Evolutionary conservation across 2,888 invertebrate genomes (phyloP), one percentile per base, ranked within the genome.

Genomic region (Sialis lutaria): DNA sequence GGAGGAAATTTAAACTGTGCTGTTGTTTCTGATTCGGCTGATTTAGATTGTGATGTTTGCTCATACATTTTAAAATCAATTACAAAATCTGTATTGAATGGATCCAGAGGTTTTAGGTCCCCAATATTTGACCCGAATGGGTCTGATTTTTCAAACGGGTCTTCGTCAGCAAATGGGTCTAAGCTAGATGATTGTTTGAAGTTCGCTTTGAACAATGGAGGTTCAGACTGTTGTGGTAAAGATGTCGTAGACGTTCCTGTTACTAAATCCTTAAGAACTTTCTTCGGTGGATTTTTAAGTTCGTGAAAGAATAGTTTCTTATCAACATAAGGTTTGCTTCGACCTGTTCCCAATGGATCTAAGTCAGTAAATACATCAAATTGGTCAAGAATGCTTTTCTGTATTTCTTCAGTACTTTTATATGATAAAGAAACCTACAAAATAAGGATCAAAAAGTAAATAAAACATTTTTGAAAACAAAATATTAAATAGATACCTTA

Each of bases 251-350:
- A 63, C 40, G 48, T 47, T 58, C 63, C 57, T 56, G 65, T 65
- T 48, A 79, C 81, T 63, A 91, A 72, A 67, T 91, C 91, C 70
- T 90, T 89, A 57, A 91, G 75, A 52, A 86, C 84, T 70, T 88
- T 89, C 72, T 90, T 89, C 57, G 90, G 89, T 56, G 91, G 91
- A 69, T 91, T 90, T 73, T 91, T 91, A 61, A 91, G 75, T 67
- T 91, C 89, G 73, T 90, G 88, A 74, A 92, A 92, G 74, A 92
- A 92, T 70, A 89, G 87, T 74, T 91, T 91, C 71, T 89, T 89
- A 74, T 92, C 91, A 61, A 91, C 79, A 72, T 90, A 92, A 52
- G 91, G 91, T 68, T 85, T 86, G 68, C 82, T 86, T 67, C 85
- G 79, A 61, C 90, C 89, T 57, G 88, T 90, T 61, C 91, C 91